Evolutionary conservation across 2,797 vertebrate genomes (phyloP).

Genomic region (Clarias laeviceps): DNA sequence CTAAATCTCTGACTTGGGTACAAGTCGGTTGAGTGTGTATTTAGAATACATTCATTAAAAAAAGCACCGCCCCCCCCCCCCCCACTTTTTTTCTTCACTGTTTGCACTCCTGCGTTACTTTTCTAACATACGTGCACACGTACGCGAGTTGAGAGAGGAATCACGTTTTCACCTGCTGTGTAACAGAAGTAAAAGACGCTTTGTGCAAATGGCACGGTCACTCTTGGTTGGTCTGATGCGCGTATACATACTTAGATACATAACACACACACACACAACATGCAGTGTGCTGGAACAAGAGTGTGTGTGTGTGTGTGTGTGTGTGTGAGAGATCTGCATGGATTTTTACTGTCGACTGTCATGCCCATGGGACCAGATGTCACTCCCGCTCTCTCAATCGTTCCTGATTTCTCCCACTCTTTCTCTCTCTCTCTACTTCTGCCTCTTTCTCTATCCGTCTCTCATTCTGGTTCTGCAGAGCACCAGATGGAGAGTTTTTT

Average conservation of each 20-base stretch:
- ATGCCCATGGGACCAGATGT: conserved; percentile 81
- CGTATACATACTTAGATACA: not conserved
- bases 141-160: not conserved
- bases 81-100: not conserved
- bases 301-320: conserved; percentile 30
- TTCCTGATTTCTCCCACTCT: conserved; percentile 59
- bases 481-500: conserved; percentile 72
- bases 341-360: conserved; percentile 71
- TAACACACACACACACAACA: not conserved
- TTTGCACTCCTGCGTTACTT: not conserved
- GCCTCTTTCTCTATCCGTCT: conserved; percentile 35
- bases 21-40: not conserved
- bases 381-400: conserved; percentile 76
- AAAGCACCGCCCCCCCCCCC: not conserved
- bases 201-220: conserved; percentile 10
- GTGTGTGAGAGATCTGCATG: conserved; percentile 70
- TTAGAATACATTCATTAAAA: not conserved
- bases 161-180: not conserved
- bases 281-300: conserved; percentile 39
- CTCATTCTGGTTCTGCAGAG: conserved; percentile 54
- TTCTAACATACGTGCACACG: not conserved
- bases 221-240: conserved; percentile 13
- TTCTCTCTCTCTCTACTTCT: not conserved
- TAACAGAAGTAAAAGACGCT: not conserved
- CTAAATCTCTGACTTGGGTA: not conserved